A percentile compares a stretch with the other conserved stretches of the same genome.
These are phyloP conservation scores for Ctenopoma multispine DNA, from an alignment of 2,797 vertebrate species.

Conservation along the genomic window DNA sequence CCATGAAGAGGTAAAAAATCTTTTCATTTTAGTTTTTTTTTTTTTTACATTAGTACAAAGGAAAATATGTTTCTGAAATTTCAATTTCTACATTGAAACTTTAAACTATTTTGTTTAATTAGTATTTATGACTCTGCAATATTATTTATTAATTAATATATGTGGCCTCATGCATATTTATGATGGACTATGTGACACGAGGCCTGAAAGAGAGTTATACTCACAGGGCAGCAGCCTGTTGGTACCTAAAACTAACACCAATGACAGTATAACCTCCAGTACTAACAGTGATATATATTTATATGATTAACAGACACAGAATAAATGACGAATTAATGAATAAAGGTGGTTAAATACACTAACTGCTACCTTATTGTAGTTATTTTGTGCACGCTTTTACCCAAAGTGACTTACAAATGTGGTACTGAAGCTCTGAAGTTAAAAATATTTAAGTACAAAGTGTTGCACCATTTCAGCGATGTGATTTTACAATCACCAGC, in stretches of 20 bases:
- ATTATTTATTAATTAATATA: constrained; percentile 22
- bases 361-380: too few species aligned
- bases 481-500: not conserved
- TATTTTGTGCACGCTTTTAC: too few species aligned
- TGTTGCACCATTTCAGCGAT: not conserved
- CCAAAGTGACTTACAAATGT: too few species aligned
- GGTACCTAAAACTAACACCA: not conserved
- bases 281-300: not conserved
- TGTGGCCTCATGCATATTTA: constrained; percentile 29
- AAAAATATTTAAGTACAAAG: not conserved
- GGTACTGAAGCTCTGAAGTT: not conserved
- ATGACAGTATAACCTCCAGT: not conserved
- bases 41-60: too few species aligned
- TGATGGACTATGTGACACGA: not conserved
- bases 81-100: not conserved
- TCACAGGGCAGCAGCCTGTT: not conserved
- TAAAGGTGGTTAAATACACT: not conserved
- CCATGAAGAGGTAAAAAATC: too few species aligned
- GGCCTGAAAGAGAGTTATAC: too few species aligned
- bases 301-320: not conserved
- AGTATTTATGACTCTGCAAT: too few species aligned
- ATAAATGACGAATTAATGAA: too few species aligned
- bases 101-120: not conserved
- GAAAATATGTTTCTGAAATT: not conserved
- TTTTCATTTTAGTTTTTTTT: too few species aligned